Base-by-base conservation (phyloP, 2,113 vertebrate species). In the Procavia capensis region DNA sequence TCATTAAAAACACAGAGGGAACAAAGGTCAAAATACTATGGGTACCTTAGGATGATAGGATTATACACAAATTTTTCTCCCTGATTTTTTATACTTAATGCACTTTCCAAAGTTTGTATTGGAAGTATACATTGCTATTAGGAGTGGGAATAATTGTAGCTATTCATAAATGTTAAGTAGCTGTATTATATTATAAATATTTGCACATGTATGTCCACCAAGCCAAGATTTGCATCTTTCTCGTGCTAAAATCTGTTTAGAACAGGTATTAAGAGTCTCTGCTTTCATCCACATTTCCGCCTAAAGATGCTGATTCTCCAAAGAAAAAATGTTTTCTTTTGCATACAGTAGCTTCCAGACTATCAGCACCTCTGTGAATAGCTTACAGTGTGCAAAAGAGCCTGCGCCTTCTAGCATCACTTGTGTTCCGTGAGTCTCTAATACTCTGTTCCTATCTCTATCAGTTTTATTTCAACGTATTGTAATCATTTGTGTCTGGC, bases 51-150 rank as follows among this genome's bases (percentile, higher is more conserved):
- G 34, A 82, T 93, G 34, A 86, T 34, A 54, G 20, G 34, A 96
- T 93, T 95, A 83, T 5, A 92, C 20, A 19, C 72, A 92, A 75
- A 79, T 88, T 54, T 72, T 83, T 91, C 47, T 90, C 25, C 34
- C 9, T 85, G 36, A 76, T 84, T 63, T 95, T 96, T 94, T 83
- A 86, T 59, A 85, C 16, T 88, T 81, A 63, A 78, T 50, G 9
- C 61, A 68, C 68, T 92, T 97, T 93, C 91, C 70, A 80, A 80
- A 79, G 43, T 94, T 90, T 95, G 75, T 57, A 88, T 10, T 85
- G 63, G 59, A 54, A 82, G 14, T 8, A 39, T 43, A 27, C 8
- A 83, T 50, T 36, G 10, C 45, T 90, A 90, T 86, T 68, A 74
- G 9, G 88, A 88, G 63, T 75, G 82, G 45, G 95, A 95, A 61